Evolutionary conservation across 2,888 invertebrate species (phyloP).

Genomic region (Schizaphis graminum): DNA sequence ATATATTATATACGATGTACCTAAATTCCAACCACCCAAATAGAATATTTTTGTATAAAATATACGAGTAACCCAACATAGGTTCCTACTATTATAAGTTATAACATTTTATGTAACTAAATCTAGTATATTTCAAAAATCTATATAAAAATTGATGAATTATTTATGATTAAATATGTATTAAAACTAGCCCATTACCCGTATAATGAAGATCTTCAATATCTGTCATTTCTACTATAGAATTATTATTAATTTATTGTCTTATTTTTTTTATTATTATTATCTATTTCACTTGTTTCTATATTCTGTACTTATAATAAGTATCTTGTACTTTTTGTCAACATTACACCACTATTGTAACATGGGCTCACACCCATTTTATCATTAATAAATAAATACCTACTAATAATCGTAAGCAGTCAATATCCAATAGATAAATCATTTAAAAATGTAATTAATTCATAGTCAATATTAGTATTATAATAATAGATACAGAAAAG

Average conservation of each 20-base stretch:
- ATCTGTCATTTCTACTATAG: too few species aligned
- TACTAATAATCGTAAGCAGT: too few species aligned
- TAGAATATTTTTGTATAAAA: conserved; percentile 10
- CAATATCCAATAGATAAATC: background rate
- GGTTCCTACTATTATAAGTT: background rate
- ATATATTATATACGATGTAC: background rate
- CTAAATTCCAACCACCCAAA: background rate
- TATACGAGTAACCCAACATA: background rate
- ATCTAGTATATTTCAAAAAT: background rate
- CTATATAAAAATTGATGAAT: background rate
- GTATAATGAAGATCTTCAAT: too few species aligned
- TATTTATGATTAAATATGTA: background rate
- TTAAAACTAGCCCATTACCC: too few species aligned
- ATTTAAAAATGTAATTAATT: background rate
- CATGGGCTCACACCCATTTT: too few species aligned
- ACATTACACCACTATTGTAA: too few species aligned
- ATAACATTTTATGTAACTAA: background rate
- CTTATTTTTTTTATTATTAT: too few species aligned
- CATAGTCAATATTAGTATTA: background rate
- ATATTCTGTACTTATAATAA: too few species aligned
- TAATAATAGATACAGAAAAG: background rate
- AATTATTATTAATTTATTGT: too few species aligned
- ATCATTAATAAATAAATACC: too few species aligned
- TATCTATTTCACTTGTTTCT: too few species aligned
- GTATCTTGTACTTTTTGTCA: too few species aligned